phyloP scores from a whole-genome alignment of 2,797 vertebrate species.

The Schizopygopsis malacanthus region DNA sequence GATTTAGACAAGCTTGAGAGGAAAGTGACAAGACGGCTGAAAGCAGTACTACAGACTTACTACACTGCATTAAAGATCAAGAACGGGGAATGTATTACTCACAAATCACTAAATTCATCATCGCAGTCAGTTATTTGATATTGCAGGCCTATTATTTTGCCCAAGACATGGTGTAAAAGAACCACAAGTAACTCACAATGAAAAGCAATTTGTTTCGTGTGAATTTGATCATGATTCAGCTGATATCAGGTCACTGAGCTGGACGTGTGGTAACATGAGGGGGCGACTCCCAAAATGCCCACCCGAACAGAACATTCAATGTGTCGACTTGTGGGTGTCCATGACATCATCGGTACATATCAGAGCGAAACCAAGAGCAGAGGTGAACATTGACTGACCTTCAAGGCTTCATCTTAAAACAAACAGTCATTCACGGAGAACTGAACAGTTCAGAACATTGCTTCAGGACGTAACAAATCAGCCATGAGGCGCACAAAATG shows the following conservation, averaged over 20 bases:
- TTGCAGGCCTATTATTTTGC: slow-evolving; percentile 47
- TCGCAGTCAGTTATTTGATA: slow-evolving; percentile 61
- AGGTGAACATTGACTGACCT: neutral
- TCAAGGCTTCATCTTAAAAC: neutral
- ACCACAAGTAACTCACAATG: slow-evolving; percentile 26
- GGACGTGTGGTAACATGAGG: neutral
- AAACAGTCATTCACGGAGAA: slow-evolving; percentile 38
- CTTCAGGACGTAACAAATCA: neutral
- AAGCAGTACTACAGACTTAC: neutral
- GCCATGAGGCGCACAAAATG: neutral
- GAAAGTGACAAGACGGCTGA: neutral
- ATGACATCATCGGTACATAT: slow-evolving; percentile 53
- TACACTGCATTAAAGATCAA: neutral
- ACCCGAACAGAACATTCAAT: slow-evolving; percentile 39
- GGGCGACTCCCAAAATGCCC: slow-evolving; percentile 3
- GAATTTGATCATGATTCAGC: slow-evolving; percentile 6
- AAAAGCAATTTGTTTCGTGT: neutral
- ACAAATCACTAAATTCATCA: slow-evolving; percentile 31
- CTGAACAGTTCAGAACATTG: neutral
- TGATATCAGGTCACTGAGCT: neutral
- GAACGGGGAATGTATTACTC: neutral
- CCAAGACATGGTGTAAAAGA: slow-evolving; percentile 13
- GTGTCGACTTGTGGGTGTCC: slow-evolving; percentile 38
- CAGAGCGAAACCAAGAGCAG: neutral
- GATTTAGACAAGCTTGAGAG: slow-evolving; percentile 49